Evolutionary conservation across 35 echinoderm and acorn worm species (phyloP), one percentile per base, ranked within the genome.

Genomic region (Holothuria glaberrima): DNA sequence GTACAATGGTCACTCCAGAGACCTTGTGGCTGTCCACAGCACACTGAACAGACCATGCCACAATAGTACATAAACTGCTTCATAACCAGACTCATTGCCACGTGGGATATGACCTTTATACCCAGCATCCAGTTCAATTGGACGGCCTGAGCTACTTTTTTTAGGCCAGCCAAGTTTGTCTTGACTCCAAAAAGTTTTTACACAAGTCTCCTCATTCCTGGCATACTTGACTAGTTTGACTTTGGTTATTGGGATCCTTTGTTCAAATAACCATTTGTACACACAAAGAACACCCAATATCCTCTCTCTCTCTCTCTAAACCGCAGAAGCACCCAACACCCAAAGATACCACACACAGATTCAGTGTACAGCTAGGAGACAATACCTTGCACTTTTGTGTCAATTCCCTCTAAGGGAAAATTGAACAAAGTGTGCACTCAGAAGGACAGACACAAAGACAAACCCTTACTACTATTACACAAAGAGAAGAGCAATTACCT

Each of bases 231-330:
- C 44, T 41, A 14, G 44, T 32, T 75, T 75, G 71, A 75, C 71
- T 75, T 75, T 75, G 71, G 31, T 38, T 45, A 41, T 12, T 34
- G 71, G 33, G 18, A n/a, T 38, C 24, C 71, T 75, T 75, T 75
- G 71, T 75, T 75, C 71, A 75, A 75, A 75, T 41, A 72, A 72
- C 69, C 69, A 14, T 72, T 72, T 72, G 69, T 72, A 72, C 69
- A 72, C 69, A 72, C 69, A 72, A 72, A 72, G 69, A 31, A 72
- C 29, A 28, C 35, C 69, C 27, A 21, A 72, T 72, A 41, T 7
- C 29, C 30, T 72, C 27, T 32, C 24, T 19, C 6, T 34, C 69
- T 31, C n/a, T 30, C 35, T 72, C 69, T 32, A 72, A 72, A 72
- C 29, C 29, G 28, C 69, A 72, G 14, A 72, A 19, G 26, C 69